phyloP scores from a whole-genome alignment of 2,888 invertebrate genomes.

The Diadromus collaris region DNA sequence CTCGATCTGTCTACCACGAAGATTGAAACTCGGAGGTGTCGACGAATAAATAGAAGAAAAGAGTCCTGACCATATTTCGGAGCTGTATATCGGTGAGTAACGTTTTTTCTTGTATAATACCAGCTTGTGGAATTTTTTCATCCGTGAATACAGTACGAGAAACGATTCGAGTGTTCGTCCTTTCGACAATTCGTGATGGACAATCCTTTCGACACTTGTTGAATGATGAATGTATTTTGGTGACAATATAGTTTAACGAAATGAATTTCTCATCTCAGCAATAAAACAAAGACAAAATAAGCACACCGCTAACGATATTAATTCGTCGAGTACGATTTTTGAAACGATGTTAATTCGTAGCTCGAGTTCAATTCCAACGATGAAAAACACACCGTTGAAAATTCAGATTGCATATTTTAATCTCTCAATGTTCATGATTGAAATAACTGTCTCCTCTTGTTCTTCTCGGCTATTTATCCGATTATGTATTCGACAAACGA shows the following conservation, averaged over 20 bases:
- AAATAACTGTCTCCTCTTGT: slow-evolving; percentile 18
- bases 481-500: slow-evolving; percentile 19
- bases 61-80: slow-evolving; percentile 2
- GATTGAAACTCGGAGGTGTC: not conserved
- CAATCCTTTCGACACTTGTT: not conserved
- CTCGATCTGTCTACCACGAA: not conserved
- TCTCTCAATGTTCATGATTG: not conserved
- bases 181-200: not conserved
- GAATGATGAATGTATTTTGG: not conserved
- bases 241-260: not conserved
- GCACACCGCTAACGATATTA: too few relatives aligned
- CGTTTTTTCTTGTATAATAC: too few relatives aligned
- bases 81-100: not conserved
- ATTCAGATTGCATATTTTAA: slow-evolving; percentile 43
- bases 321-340: not conserved
- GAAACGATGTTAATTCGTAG: not conserved
- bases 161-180: not conserved
- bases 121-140: not conserved
- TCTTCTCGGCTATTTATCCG: slow-evolving; percentile 27
- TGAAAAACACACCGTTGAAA: slow-evolving; percentile 31
- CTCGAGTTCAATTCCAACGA: slow-evolving; percentile 4
- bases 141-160: not conserved
- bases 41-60: not conserved
- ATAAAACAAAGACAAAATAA: not conserved
- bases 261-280: not conserved